These are phyloP conservation scores for Plectus sambesii DNA, from an alignment of 1,140 invertebrate species.

Conservation along the genomic window DNA sequence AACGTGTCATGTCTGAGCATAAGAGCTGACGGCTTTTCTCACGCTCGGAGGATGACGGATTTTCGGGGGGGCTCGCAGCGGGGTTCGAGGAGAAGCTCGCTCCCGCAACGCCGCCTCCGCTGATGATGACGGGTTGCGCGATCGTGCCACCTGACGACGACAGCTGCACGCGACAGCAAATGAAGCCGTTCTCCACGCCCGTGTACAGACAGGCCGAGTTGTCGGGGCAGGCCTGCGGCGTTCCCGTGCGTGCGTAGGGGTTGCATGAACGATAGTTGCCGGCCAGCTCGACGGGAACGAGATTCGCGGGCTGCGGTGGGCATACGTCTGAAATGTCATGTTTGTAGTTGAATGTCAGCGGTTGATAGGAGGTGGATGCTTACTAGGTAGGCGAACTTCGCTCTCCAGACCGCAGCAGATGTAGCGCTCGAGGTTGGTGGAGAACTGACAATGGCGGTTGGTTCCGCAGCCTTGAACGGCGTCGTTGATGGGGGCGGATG, in stretches of 20 bases:
- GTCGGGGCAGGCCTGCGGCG: slow-evolving; percentile 38
- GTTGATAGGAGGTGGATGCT: background rate
- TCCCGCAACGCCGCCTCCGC: too few relatives aligned
- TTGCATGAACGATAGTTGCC: slow-evolving; percentile 44
- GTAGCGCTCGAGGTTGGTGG: slow-evolving; percentile 39
- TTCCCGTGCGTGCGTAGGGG: slow-evolving; percentile 34
- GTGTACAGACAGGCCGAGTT: slow-evolving; percentile 45
- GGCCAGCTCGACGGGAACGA: slow-evolving; percentile 42
- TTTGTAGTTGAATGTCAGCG: background rate
- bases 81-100: too few relatives aligned
- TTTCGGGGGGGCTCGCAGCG: too few relatives aligned
- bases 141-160: too few relatives aligned
- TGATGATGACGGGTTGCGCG: too few relatives aligned
- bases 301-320: slow-evolving; percentile 41
- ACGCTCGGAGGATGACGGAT: too few relatives aligned
- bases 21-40: too few relatives aligned
- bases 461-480: slow-evolving; percentile 42
- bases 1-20: too few relatives aligned
- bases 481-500: slow-evolving; percentile 43
- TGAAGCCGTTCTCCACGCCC: slow-evolving; percentile 43
- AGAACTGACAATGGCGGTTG: slow-evolving; percentile 43
- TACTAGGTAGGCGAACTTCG: slow-evolving; percentile 40
- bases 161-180: slow-evolving; percentile 42
- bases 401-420: slow-evolving; percentile 44
- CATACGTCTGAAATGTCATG: slow-evolving; percentile 38